Conservation (phyloP, 2,888 invertebrate species). For the Chironomus tentans region DNA sequence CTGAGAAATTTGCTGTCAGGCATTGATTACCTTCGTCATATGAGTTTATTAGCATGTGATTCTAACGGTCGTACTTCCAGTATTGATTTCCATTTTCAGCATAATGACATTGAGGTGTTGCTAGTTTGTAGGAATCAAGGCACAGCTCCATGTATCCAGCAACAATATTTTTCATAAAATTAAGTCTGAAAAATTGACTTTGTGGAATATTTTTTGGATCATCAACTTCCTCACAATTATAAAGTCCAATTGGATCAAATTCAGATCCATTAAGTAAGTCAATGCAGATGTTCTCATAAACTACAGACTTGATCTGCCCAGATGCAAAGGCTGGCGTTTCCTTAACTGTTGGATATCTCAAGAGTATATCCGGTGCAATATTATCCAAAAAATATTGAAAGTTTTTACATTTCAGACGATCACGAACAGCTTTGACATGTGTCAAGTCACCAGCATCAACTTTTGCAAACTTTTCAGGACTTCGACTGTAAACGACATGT, state of each 20-base stretch:
- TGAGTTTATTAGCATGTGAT: not conserved
- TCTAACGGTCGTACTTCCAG: constrained; percentile 63
- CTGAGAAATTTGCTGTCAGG: not conserved
- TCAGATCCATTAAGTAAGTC: constrained; percentile 45
- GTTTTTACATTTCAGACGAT: constrained; percentile 70
- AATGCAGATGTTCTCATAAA: constrained; percentile 55
- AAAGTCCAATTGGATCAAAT: constrained; percentile 34
- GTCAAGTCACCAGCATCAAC: constrained; percentile 74
- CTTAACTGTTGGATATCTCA: constrained; percentile 69
- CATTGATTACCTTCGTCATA: not conserved
- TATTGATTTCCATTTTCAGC: constrained; percentile 87
- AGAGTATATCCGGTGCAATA: constrained; percentile 80
- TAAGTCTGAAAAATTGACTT: constrained; percentile 36
- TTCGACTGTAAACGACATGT: constrained; percentile 67
- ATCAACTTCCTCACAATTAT: constrained; percentile 32
- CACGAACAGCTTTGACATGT: constrained; percentile 65
- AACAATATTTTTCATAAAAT: constrained; percentile 34
- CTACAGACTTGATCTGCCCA: constrained; percentile 55
- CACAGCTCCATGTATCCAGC: constrained; percentile 55
- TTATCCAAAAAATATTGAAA: constrained; percentile 94
- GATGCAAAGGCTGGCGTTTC: constrained; percentile 71
- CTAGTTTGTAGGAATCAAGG: constrained; percentile 50
- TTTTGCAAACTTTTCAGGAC: constrained; percentile 57
- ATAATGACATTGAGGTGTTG: constrained; percentile 67
- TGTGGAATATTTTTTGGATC: constrained; percentile 33